Evolutionary conservation across 2,888 invertebrate species (phyloP).

Genomic region (Brachynemurus nebulosus): DNA sequence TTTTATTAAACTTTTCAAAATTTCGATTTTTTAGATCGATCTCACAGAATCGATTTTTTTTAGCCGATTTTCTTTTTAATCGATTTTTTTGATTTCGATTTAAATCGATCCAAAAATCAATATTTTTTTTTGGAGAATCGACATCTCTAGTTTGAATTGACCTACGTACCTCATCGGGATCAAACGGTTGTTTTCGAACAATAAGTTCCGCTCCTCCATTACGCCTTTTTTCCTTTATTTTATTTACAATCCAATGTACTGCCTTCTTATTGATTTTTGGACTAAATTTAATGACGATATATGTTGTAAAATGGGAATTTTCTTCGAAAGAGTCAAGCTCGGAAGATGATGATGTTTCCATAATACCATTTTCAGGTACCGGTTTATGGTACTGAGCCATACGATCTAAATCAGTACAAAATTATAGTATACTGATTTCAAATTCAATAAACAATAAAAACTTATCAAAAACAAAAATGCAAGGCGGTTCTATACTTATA

Average conservation of each 20-base stretch:
- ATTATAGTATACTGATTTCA: too few relatives aligned
- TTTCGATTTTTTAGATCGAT: too few relatives aligned
- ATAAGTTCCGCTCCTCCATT: slow-evolving; percentile 42
- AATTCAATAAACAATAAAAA: too few relatives aligned
- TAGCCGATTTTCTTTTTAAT: too few relatives aligned
- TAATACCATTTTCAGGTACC: not conserved
- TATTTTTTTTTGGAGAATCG: too few relatives aligned
- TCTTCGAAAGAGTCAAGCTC: slow-evolving; percentile 21
- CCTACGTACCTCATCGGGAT: slow-evolving; percentile 23
- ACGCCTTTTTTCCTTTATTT: slow-evolving; percentile 35
- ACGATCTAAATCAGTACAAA: not conserved
- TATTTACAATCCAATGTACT: slow-evolving; percentile 37
- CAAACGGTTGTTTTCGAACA: slow-evolving; percentile 34
- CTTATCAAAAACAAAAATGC: too few relatives aligned
- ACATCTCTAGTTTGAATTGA: too few relatives aligned
- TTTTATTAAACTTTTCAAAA: too few relatives aligned
- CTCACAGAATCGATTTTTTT: too few relatives aligned
- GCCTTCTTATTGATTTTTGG: slow-evolving; percentile 33
- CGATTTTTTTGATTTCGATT: too few relatives aligned
- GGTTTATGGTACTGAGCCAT: not conserved
- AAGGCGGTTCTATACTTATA: too few relatives aligned
- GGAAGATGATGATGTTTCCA: slow-evolving; percentile 7
- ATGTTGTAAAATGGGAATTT: slow-evolving; percentile 31
- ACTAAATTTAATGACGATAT: slow-evolving; percentile 35
- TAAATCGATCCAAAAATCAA: too few relatives aligned